Conservation (phyloP, 2,797 vertebrate species). For the Urophycis tenuis region DNA sequence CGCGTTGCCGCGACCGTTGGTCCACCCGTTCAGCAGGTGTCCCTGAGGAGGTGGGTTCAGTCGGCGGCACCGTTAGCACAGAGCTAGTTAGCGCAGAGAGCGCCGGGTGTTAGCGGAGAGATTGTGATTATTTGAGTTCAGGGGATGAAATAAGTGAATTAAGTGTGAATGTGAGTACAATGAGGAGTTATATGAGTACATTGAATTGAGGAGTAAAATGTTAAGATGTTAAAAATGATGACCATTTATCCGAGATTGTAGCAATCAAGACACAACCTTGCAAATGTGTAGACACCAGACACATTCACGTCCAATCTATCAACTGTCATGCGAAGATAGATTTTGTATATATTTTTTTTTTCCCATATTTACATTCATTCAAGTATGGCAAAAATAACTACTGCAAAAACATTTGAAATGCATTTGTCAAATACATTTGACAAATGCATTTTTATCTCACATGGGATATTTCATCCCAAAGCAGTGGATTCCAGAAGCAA, state of each 20-base stretch:
- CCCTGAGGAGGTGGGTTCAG: conserved; percentile 68
- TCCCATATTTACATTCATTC: background rate
- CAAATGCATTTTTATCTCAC: conserved; percentile 1
- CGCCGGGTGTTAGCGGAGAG: conserved; percentile 33
- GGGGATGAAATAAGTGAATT: conserved; percentile 8
- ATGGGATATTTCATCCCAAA: background rate
- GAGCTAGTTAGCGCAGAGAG: too few relatives aligned
- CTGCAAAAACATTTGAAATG: background rate
- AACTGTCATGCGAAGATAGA: background rate
- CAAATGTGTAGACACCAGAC: background rate
- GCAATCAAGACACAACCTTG: background rate
- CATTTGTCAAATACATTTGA: conserved; percentile 12
- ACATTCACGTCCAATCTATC: background rate
- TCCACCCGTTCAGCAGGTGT: conserved; percentile 88
- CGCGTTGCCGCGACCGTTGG: conserved; percentile 81
- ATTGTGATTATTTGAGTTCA: conserved; percentile 15
- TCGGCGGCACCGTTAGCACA: background rate
- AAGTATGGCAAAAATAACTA: background rate
- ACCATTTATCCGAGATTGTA: conserved; percentile 55
- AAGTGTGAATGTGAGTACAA: background rate
- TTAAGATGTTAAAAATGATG: conserved; percentile 12
- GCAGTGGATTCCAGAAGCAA: background rate
- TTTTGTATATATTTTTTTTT: background rate
- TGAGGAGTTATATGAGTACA: background rate
- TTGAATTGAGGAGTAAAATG: conserved; percentile 2